phyloP scores from a whole-genome alignment of 1,140 invertebrate species.

The Hyles vespertilio region DNA sequence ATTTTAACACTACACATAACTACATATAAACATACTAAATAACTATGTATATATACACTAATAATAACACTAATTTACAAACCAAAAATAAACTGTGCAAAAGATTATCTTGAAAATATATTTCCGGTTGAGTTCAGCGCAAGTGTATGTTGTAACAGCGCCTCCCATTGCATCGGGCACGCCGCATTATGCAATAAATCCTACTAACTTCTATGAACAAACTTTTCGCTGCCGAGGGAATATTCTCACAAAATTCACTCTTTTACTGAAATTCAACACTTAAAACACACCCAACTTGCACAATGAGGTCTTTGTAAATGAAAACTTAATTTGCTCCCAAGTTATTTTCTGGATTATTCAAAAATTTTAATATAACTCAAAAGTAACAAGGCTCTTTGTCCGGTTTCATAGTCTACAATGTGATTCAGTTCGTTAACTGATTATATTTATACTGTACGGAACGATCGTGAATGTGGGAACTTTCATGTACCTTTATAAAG shows the following conservation, averaged over 20 bases:
- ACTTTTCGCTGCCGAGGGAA: constrained; percentile 2
- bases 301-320: constrained; percentile 16
- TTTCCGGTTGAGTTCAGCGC: not conserved
- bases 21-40: no score
- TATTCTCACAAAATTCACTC: constrained; percentile 6
- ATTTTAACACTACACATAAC: no score
- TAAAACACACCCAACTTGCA: constrained; percentile 5
- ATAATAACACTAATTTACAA: no score
- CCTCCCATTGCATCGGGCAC: constrained; percentile 11
- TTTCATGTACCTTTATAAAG: no score
- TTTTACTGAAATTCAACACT: constrained; percentile 1
- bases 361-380: constrained; percentile 5
- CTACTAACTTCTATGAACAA: constrained; percentile 17
- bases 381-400: constrained; percentile 1
- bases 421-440: no score
- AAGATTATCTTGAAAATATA: no score
- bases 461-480: no score
- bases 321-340: constrained; percentile 22
- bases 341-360: not conserved
- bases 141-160: constrained; percentile 6
- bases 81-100: no score
- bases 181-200: constrained; percentile 25
- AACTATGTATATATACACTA: no score
- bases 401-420: not conserved
- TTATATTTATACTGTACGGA: no score